phyloP scores from a whole-genome alignment of 1,140 invertebrate species.

The Hydropsyche tenuis region DNA sequence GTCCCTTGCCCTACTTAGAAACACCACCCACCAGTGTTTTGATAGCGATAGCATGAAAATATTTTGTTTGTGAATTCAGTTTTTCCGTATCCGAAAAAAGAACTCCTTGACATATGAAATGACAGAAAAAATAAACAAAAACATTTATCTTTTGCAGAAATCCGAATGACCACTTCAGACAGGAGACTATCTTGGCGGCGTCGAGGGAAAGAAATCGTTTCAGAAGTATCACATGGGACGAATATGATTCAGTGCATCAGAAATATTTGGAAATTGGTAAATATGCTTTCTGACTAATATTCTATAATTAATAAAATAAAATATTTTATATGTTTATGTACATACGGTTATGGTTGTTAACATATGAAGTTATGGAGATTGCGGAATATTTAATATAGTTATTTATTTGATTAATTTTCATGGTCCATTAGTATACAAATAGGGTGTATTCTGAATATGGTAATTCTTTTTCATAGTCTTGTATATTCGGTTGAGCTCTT shows the following conservation, averaged over 20 bases:
- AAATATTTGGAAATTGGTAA: conserved; percentile 92
- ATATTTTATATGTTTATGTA: too few species aligned
- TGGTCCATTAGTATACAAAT: conserved; percentile 13
- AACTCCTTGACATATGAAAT: conserved; percentile 16
- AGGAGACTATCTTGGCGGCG: conserved; percentile 73
- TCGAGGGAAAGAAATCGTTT: conserved; percentile 85
- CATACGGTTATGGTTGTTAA: too few species aligned
- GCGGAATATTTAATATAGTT: too few species aligned
- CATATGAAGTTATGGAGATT: too few species aligned
- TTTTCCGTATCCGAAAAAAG: neutral
- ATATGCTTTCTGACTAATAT: conserved; percentile 49
- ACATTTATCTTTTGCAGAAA: conserved; percentile 68
- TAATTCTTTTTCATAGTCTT: conserved; percentile 26
- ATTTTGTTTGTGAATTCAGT: too few species aligned
- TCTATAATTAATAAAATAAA: too few species aligned
- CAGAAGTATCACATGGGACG: conserved; percentile 83
- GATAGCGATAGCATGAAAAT: too few species aligned
- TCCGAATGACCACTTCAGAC: conserved; percentile 83
- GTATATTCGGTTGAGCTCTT: conserved; percentile 7
- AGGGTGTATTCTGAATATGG: conserved; percentile 16
- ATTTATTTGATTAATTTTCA: conserved; percentile 24
- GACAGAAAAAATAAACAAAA: conserved; percentile 25
- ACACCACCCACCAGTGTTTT: too few species aligned
- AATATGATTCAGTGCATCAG: conserved; percentile 88
- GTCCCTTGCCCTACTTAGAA: too few species aligned